Conservation (phyloP, 2,888 invertebrate genomes). For the Apamea monoglypha region DNA sequence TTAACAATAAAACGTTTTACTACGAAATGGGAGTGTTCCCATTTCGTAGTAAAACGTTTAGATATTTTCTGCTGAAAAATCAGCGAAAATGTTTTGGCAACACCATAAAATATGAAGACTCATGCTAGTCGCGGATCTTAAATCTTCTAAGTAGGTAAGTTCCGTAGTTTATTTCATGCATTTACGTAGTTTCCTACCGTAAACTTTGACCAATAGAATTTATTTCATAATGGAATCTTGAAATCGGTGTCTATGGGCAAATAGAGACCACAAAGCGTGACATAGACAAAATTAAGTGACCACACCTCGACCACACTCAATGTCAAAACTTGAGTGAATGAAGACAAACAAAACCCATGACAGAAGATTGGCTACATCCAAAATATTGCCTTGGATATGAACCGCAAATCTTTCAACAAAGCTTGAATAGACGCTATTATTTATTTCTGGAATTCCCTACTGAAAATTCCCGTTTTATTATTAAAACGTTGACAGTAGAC, state of each 20-base stretch:
- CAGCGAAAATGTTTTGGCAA: slow-evolving; percentile 33
- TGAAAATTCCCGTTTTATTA: neutral
- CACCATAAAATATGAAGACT: slow-evolving; percentile 6
- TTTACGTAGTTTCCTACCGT: neutral
- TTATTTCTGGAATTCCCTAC: neutral
- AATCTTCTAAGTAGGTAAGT: slow-evolving; percentile 1
- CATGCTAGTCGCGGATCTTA: neutral
- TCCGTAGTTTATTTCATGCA: neutral
- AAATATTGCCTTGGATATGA: neutral
- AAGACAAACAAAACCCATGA: slow-evolving; percentile 12
- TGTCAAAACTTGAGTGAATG: slow-evolving; percentile 37
- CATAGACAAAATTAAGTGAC: slow-evolving; percentile 38
- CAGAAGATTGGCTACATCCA: neutral
- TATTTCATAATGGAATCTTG: slow-evolving; percentile 57
- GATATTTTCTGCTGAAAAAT: slow-evolving; percentile 18
- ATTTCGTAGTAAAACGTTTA: no score
- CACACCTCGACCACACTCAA: slow-evolving; percentile 29
- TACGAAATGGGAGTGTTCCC: slow-evolving; percentile 18
- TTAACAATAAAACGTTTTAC: slow-evolving; percentile 37
- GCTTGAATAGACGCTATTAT: slow-evolving; percentile 7
- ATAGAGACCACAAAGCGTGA: slow-evolving; percentile 44
- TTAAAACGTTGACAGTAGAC: slow-evolving; percentile 23
- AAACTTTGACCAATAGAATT: slow-evolving; percentile 16
- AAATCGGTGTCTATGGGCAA: slow-evolving; percentile 43
- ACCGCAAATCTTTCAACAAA: slow-evolving; percentile 12